These are phyloP conservation scores for Plemyria rubiginata DNA, from an alignment of 2,888 invertebrate species.

Conservation along the genomic window DNA sequence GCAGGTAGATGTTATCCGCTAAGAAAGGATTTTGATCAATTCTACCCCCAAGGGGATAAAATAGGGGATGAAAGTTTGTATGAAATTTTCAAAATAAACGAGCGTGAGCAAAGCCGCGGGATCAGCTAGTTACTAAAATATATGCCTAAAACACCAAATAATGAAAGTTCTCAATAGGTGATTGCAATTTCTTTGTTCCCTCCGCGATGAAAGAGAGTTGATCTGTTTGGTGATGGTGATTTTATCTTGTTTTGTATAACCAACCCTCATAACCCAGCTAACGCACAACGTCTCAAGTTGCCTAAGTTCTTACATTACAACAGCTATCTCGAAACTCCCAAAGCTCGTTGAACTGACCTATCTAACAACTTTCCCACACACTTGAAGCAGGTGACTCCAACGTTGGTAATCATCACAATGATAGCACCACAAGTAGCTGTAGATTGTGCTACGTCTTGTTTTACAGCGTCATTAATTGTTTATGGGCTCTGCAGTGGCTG, in stretches of 20 bases:
- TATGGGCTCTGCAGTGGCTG: constrained; percentile 66
- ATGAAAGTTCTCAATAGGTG: too few species aligned
- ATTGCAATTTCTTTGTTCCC: too few species aligned
- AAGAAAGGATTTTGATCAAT: too few species aligned
- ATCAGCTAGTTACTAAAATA: too few species aligned
- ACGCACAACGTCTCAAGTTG: constrained; percentile 14
- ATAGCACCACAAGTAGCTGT: constrained; percentile 58
- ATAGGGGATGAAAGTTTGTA: too few species aligned
- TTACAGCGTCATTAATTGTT: constrained; percentile 77
- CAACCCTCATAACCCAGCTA: constrained; percentile 5
- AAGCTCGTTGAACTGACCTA: constrained; percentile 37
- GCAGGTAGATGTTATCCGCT: too few species aligned
- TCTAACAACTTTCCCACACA: constrained; percentile 37
- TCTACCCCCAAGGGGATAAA: too few species aligned
- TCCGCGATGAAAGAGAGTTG: too few species aligned
- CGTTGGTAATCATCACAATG: constrained; percentile 39
- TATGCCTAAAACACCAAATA: too few species aligned
- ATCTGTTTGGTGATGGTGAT: neutral
- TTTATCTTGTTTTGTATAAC: neutral
- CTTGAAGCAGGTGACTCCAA: constrained; percentile 42
- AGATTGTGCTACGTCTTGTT: constrained; percentile 66
- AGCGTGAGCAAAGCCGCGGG: too few species aligned
- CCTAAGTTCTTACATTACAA: constrained; percentile 1
- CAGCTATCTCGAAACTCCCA: constrained; percentile 9
- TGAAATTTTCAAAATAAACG: too few species aligned